Percentiles rank a stretch among this genome's conserved stretches.
phyloP scores from a whole-genome alignment of 2,113 vertebrate species.

The Todiramphus saurophagus region DNA sequence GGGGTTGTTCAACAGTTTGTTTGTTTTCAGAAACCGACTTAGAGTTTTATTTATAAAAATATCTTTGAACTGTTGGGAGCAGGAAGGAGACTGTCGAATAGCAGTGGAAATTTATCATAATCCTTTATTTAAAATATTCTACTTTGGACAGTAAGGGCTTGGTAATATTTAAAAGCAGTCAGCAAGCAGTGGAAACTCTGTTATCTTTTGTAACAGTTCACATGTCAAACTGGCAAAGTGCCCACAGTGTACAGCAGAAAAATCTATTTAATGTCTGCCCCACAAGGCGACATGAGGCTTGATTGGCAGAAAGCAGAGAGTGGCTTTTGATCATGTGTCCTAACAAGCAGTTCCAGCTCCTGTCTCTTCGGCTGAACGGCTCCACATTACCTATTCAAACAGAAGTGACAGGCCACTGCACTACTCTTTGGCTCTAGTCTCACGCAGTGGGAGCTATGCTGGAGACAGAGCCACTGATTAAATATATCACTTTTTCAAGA shows the following conservation, averaged over 20 bases:
- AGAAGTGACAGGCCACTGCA: slow-evolving; percentile 92
- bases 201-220: slow-evolving; percentile 88
- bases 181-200: slow-evolving; percentile 79
- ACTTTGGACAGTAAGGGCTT: slow-evolving; percentile 68
- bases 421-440: slow-evolving; percentile 84
- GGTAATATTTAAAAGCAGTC: slow-evolving; percentile 79
- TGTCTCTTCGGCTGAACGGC: slow-evolving; percentile 90
- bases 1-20: slow-evolving; percentile 9
- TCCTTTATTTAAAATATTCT: slow-evolving; percentile 74
- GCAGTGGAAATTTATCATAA: slow-evolving; percentile 71
- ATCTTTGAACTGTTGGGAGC: slow-evolving; percentile 43
- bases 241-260: slow-evolving; percentile 83
- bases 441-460: slow-evolving; percentile 80
- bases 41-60: slow-evolving; percentile 34
- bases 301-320: slow-evolving; percentile 95
- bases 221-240: slow-evolving; percentile 91
- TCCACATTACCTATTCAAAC: slow-evolving; percentile 97
- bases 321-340: slow-evolving; percentile 96
- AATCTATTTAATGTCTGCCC: slow-evolving; percentile 95
- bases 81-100: slow-evolving; percentile 44
- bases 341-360: slow-evolving; percentile 98
- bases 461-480: slow-evolving; percentile 82
- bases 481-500: slow-evolving; percentile 85
- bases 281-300: slow-evolving; percentile 90
- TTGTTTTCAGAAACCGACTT: slow-evolving; percentile 48